Evolutionary conservation across 2,888 invertebrate genomes (phyloP).

Genomic region (Drosophila anomelani): DNA sequence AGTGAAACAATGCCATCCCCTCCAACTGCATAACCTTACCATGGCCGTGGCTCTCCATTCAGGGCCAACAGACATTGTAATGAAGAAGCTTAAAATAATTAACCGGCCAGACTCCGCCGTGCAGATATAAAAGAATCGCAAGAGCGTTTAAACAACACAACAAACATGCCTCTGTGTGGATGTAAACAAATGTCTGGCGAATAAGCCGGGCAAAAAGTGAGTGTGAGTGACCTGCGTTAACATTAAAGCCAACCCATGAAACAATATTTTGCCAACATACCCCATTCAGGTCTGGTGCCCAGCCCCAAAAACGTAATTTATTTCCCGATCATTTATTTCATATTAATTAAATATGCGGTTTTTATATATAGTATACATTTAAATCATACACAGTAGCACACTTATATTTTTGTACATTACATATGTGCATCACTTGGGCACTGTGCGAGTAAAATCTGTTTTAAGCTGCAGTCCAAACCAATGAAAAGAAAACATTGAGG

Average conservation of each 20-base stretch:
- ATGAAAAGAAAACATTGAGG: slow-evolving; percentile 48
- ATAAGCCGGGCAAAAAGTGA: not conserved
- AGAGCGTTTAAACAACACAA: slow-evolving; percentile 40
- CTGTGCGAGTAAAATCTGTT: slow-evolving; percentile 52
- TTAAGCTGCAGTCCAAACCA: slow-evolving; percentile 54
- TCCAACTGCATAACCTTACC: slow-evolving; percentile 2
- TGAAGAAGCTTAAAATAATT: slow-evolving; percentile 53
- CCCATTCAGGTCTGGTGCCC: slow-evolving; percentile 63
- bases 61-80: slow-evolving; percentile 18
- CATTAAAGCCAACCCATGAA: slow-evolving; percentile 50
- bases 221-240: slow-evolving; percentile 1
- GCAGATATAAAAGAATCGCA: slow-evolving; percentile 29
- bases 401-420: slow-evolving; percentile 34
- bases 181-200: slow-evolving; percentile 60
- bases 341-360: slow-evolving; percentile 78
- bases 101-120: slow-evolving; percentile 28
- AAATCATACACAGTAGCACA: slow-evolving; percentile 45
- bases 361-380: slow-evolving; percentile 33
- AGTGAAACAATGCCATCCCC: not conserved
- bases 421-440: slow-evolving; percentile 16
- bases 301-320: slow-evolving; percentile 53
- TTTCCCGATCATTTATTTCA: slow-evolving; percentile 76
- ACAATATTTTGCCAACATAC: slow-evolving; percentile 63
- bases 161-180: slow-evolving; percentile 35
- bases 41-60: slow-evolving; percentile 4